Evolutionary conservation across 2,888 invertebrate genomes (phyloP), one percentile per base, ranked within the genome.

Genomic region (Digitonthophagus gazella): DNA sequence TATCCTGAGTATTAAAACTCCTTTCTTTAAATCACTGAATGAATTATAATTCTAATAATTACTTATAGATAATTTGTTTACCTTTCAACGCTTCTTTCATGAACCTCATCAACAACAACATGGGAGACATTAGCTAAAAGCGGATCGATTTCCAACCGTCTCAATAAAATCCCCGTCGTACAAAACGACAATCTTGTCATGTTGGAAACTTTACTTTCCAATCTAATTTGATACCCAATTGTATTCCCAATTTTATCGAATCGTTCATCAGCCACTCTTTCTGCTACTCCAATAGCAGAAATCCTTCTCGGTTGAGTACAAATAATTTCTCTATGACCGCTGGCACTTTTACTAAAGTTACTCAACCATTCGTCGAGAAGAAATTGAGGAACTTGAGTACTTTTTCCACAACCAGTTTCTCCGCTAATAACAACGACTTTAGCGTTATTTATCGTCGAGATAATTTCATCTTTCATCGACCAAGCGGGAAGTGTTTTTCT

Each of bases 281-380:
- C 96, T 0, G 97, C 95, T 0, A 97, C 94, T 11, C 95, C 94
- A 67, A 97, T 92, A 1, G 97, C 96, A 0, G 97, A 95, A 77
- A 98, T 90, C 75, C 96, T 85, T 58, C 97, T 86, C 0, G 97
- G 97, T 81, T 98, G 97, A 0, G 97, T 96, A 78, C 96, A 96
- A 64, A 97, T 87, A 58, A 98, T 92, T 78, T 96, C 92, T 2
- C 94, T 89, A 71, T 93, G 92, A 5, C 81, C 80, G 8, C 15
- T 19, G 22, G 78, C 74, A 6, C 85, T 84, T 6, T 85, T 82
- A 8, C 86, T 82, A 71, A 84, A 84, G 72, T 89, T 89, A 1
- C 85, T 82, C 65, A 96, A 82, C 90, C 94, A 95, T 71, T 95
- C 89, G 79, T 98, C 97, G 20, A 98, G 81, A 61, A 98, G 89